These are phyloP conservation scores for Coreoperca whiteheadi DNA, from an alignment of 2,113 vertebrate species.

Conservation along the genomic window DNA sequence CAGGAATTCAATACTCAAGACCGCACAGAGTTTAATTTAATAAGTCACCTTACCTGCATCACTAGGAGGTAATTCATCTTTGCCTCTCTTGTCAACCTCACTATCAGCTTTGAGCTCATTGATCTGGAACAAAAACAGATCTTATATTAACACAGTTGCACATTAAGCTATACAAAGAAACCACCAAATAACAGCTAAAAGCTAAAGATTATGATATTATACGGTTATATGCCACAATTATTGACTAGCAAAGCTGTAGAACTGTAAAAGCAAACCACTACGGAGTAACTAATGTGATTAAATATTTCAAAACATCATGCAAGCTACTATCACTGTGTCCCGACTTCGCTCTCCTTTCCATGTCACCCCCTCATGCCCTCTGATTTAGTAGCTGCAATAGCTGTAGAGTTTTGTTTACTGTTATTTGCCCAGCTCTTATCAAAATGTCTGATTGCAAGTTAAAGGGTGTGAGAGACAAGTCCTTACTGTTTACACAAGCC, in stretches of 20 bases:
- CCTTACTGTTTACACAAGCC: constrained; percentile 21
- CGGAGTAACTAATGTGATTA: neutral
- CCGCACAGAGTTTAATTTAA: neutral
- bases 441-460: constrained; percentile 10
- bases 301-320: neutral
- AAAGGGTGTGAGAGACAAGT: constrained; percentile 29
- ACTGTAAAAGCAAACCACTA: neutral
- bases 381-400: neutral
- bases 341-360: neutral
- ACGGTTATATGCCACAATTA: neutral
- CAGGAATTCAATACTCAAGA: neutral
- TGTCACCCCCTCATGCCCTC: neutral
- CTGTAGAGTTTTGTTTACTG: constrained; percentile 4
- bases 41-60: constrained; percentile 54
- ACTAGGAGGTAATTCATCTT: constrained; percentile 1
- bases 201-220: neutral
- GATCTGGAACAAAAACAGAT: constrained; percentile 58
- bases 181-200: neutral
- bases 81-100: constrained; percentile 8
- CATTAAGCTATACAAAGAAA: neutral
- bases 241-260: neutral
- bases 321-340: neutral
- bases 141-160: neutral
- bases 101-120: constrained; percentile 34
- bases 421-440: constrained; percentile 36